phyloP scores from a whole-genome alignment of 2,888 invertebrate species.

The Epinotia brunnichana region DNA sequence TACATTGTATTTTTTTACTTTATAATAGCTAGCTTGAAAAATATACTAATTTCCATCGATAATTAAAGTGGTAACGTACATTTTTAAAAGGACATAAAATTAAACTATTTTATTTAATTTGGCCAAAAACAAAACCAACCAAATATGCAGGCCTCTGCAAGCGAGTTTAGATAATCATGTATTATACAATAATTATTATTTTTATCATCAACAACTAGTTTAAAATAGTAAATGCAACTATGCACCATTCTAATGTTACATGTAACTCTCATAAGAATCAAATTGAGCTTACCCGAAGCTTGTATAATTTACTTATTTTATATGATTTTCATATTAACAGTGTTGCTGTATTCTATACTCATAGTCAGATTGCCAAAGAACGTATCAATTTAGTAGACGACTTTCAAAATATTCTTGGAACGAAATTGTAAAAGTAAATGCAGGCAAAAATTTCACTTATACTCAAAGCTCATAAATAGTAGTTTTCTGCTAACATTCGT shows the following conservation, averaged over 20 bases:
- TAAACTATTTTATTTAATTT: too few relatives aligned
- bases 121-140: too few relatives aligned
- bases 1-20: not conserved
- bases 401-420: not conserved
- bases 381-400: not conserved
- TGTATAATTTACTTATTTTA: constrained; percentile 7
- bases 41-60: not conserved
- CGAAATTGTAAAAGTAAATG: too few relatives aligned
- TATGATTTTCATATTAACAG: constrained; percentile 19
- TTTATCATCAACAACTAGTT: constrained; percentile 25
- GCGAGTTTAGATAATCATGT: not conserved
- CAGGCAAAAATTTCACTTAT: too few relatives aligned
- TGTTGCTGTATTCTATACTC: not conserved
- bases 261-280: constrained; percentile 49
- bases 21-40: not conserved
- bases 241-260: constrained; percentile 24
- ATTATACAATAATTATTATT: constrained; percentile 7
- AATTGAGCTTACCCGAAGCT: constrained; percentile 52
- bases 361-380: not conserved
- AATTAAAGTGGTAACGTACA: too few relatives aligned
- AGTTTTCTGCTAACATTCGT: too few relatives aligned
- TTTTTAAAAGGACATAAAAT: too few relatives aligned
- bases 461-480: too few relatives aligned
- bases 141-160: not conserved
- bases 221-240: constrained; percentile 37